These are phyloP conservation scores for Parthenolecanium corni DNA, from an alignment of 2,888 invertebrate genomes.

Conservation along the genomic window DNA sequence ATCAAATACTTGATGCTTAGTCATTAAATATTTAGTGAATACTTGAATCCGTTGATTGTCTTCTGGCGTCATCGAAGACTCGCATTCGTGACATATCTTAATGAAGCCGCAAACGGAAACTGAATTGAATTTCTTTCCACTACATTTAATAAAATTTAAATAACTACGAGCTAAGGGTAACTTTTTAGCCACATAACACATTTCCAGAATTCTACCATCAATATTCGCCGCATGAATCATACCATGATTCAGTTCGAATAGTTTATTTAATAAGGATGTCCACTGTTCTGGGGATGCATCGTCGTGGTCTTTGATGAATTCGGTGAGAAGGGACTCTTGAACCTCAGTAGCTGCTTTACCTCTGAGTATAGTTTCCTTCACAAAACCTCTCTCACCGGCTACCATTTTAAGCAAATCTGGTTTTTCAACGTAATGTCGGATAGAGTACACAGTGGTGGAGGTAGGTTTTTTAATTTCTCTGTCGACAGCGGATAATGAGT, in stretches of 20 bases:
- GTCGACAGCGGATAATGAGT: too few species aligned
- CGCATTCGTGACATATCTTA: slow-evolving; percentile 43
- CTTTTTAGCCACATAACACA: not conserved
- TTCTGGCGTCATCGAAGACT: slow-evolving; percentile 36
- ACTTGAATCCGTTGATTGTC: slow-evolving; percentile 30
- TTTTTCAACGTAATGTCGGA: too few species aligned
- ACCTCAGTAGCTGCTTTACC: not conserved
- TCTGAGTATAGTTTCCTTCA: not conserved
- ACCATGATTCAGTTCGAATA: not conserved
- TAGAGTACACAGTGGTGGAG: too few species aligned
- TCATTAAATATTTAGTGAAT: slow-evolving; percentile 28
- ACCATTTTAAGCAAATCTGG: too few species aligned
- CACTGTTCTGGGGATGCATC: not conserved
- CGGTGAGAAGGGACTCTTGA: not conserved
- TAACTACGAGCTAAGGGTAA: slow-evolving; percentile 38
- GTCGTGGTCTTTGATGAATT: not conserved
- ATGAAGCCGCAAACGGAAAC: slow-evolving; percentile 49
- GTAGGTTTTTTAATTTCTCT: too few species aligned
- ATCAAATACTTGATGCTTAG: slow-evolving; percentile 31
- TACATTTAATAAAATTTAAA: slow-evolving; percentile 44
- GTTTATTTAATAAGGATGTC: not conserved
- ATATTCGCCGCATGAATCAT: slow-evolving; percentile 1
- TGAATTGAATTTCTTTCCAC: slow-evolving; percentile 44
- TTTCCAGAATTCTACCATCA: slow-evolving; percentile 16
- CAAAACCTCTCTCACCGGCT: too few species aligned